Evolutionary conservation across 2,888 invertebrate species (phyloP).

Genomic region (Frankliniella intonsa): DNA sequence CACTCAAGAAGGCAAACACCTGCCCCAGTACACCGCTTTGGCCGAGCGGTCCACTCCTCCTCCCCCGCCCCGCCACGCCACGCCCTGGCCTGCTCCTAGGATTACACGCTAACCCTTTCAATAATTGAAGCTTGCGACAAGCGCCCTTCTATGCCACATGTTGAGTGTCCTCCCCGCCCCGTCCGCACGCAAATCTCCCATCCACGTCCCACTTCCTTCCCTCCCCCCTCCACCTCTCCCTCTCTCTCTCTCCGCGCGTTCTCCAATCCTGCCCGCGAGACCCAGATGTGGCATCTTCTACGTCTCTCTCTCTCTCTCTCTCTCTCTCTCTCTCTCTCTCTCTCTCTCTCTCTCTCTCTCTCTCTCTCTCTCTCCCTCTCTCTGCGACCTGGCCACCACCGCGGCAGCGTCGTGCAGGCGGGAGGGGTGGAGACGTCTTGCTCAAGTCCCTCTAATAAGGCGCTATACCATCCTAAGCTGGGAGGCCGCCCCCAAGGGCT

Average conservation of each 20-base stretch:
- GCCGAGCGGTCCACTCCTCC: background rate
- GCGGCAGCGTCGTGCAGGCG: background rate
- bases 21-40: no score
- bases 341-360: background rate
- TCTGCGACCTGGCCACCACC: background rate
- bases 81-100: background rate
- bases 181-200: constrained; percentile 15
- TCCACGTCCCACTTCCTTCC: background rate
- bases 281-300: no score
- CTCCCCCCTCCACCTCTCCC: background rate
- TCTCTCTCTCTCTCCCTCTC: background rate
- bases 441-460: constrained; percentile 26
- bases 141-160: constrained; percentile 2
- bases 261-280: background rate
- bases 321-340: background rate
- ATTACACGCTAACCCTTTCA: constrained; percentile 26
- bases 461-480: constrained; percentile 22
- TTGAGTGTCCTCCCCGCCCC: background rate
- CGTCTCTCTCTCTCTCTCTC: background rate
- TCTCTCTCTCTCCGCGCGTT: background rate
- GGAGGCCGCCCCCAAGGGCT: background rate
- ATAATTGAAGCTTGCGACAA: constrained; percentile 17
- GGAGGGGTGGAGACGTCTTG: background rate
- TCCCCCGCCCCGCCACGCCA: background rate
- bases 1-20: no score